These are phyloP conservation scores for Ficedula albicollis DNA, from an alignment of 2,797 vertebrate species.

Conservation along the genomic window DNA sequence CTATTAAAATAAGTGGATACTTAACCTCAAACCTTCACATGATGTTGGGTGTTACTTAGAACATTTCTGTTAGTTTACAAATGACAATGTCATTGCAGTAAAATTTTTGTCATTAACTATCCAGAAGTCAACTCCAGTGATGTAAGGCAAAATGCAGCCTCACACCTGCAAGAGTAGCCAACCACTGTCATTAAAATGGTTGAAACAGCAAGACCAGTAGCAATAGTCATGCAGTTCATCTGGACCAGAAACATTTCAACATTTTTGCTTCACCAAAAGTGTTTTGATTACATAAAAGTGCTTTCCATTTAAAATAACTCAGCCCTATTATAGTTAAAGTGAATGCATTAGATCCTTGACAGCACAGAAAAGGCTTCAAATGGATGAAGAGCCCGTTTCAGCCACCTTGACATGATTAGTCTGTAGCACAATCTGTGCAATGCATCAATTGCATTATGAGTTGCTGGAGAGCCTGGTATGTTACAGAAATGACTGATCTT, in stretches of 20 bases:
- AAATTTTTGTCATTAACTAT: conserved; percentile 59
- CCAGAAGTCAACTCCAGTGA: conserved; percentile 42
- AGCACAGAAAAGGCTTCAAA: background rate
- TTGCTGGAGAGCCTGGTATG: background rate
- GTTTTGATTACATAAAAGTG: conserved; percentile 22
- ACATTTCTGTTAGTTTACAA: background rate
- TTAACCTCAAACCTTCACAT: conserved; percentile 42
- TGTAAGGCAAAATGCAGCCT: conserved; percentile 8
- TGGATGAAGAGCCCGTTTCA: conserved; percentile 1
- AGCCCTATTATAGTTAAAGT: background rate
- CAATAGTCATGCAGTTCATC: background rate
- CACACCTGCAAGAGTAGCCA: background rate
- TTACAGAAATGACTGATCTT: background rate
- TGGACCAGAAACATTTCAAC: background rate
- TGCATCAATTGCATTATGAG: background rate
- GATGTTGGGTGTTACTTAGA: conserved; percentile 43
- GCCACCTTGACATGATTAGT: background rate
- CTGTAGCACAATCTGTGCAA: background rate
- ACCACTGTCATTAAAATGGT: background rate
- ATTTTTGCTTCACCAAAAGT: background rate
- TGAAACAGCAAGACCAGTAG: background rate
- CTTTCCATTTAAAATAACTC: conserved; percentile 1
- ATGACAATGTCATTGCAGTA: conserved; percentile 28
- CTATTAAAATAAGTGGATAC: conserved; percentile 13
- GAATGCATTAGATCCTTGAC: background rate